phyloP scores from a whole-genome alignment of 2,113 vertebrate genomes.

The Neodon shergylaensis region DNA sequence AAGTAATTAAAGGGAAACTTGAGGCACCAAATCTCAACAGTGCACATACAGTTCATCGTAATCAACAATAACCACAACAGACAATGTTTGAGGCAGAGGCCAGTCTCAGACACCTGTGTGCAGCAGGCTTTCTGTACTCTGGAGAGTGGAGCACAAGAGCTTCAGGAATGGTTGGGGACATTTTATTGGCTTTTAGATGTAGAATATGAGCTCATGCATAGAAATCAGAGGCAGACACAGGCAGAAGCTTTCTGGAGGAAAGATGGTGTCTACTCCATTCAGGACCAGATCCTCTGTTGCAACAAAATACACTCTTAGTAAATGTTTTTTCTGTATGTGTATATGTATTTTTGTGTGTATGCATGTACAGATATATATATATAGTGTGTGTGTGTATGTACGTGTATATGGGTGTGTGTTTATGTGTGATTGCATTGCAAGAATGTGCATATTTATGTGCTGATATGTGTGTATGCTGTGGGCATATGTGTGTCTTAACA shows the following conservation, averaged over 20 bases:
- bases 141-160: neutral
- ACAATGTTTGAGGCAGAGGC: neutral
- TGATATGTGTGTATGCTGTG: neutral
- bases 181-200: neutral
- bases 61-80: neutral
- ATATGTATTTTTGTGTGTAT: neutral
- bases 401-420: neutral
- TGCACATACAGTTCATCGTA: neutral
- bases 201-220: neutral
- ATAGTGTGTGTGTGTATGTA: neutral
- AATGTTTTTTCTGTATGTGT: neutral
- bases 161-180: neutral
- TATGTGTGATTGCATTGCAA: neutral
- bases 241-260: neutral
- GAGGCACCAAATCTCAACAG: neutral
- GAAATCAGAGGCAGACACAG: neutral
- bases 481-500: neutral
- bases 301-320: neutral
- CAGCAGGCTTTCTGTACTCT: too few species aligned
- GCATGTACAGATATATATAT: neutral
- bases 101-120: neutral
- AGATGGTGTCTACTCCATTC: neutral
- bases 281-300: neutral
- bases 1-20: neutral
- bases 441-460: neutral